Conservation (phyloP, 2,113 vertebrate species). For the Mystacornis crossleyi region DNA sequence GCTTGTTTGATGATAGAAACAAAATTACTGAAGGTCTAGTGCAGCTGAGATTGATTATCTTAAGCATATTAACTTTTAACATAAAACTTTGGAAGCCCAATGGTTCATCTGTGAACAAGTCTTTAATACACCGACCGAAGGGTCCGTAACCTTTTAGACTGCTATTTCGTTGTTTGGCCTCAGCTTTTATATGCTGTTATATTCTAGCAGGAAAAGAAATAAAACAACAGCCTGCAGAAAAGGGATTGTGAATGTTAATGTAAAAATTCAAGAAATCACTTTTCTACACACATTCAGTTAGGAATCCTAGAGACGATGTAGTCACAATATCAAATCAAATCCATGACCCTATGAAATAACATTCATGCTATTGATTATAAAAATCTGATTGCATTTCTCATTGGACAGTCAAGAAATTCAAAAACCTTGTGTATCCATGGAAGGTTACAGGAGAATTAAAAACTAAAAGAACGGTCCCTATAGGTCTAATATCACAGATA, state of each 20-base stretch:
- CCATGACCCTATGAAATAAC: not conserved
- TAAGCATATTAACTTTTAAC: slow-evolving; percentile 46
- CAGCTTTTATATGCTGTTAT: not conserved
- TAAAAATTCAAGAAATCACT: not conserved
- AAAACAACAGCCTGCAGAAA: not conserved
- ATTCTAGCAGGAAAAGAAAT: not conserved
- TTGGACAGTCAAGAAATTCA: not conserved
- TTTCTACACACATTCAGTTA: not conserved
- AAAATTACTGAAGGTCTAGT: slow-evolving; percentile 34
- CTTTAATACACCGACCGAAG: not conserved
- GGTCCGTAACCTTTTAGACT: not conserved
- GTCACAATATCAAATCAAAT: not conserved
- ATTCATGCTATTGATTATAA: not conserved
- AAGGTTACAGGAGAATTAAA: not conserved
- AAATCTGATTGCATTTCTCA: not conserved
- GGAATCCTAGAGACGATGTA: not conserved
- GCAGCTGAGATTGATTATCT: slow-evolving; percentile 47
- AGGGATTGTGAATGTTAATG: not conserved
- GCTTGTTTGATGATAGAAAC: slow-evolving; percentile 48
- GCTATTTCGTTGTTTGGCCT: not conserved
- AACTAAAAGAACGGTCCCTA: rapidly evolving
- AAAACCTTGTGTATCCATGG: not conserved
- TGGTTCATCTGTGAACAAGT: not conserved
- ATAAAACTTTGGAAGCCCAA: slow-evolving; percentile 27
- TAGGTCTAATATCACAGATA: not conserved